Evolutionary conservation across 2,888 invertebrate species (phyloP).

Genomic region (Prosapia bicincta): DNA sequence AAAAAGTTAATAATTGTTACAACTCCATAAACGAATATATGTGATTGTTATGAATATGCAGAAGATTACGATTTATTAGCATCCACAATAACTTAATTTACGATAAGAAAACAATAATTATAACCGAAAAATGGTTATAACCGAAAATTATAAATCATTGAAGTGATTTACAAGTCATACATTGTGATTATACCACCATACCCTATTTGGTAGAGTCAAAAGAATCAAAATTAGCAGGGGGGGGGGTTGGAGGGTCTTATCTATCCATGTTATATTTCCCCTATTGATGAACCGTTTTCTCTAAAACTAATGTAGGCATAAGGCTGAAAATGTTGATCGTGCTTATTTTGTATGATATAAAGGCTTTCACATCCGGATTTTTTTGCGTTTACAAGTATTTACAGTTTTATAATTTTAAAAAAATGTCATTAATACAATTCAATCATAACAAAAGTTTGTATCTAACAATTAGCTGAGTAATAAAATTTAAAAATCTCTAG

Average conservation of each 20-base stretch:
- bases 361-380: background rate
- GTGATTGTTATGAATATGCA: too few relatives aligned
- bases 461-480: background rate
- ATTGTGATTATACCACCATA: too few relatives aligned
- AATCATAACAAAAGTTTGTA: background rate
- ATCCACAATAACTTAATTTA: too few relatives aligned
- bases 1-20: too few relatives aligned
- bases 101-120: too few relatives aligned
- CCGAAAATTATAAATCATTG: too few relatives aligned
- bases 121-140: too few relatives aligned
- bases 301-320: background rate
- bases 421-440: background rate
- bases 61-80: too few relatives aligned
- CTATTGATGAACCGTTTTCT: conserved; percentile 2
- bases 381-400: background rate
- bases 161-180: too few relatives aligned
- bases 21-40: too few relatives aligned
- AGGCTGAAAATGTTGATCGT: background rate
- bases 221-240: too few relatives aligned
- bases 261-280: background rate
- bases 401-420: background rate
- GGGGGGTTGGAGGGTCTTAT: conserved; percentile 6
- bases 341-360: background rate
- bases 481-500: background rate
- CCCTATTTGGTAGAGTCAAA: too few relatives aligned